Evolutionary conservation across 2,888 invertebrate genomes (phyloP).

Genomic region (Parasteatoda lunata): DNA sequence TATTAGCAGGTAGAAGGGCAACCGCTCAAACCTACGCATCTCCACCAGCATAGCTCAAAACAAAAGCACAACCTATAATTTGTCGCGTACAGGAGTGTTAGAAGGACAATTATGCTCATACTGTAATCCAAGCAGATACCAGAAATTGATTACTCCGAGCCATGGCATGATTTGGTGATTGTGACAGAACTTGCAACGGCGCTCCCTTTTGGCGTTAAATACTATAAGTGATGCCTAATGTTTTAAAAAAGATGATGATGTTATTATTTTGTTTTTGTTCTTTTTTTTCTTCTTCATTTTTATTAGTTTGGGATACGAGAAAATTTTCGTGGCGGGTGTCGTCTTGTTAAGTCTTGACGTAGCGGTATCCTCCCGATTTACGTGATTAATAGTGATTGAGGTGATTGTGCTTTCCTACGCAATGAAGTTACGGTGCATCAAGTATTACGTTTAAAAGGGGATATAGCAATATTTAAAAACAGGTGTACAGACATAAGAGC

Average conservation of each 20-base stretch:
- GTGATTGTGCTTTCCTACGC: constrained; percentile 58
- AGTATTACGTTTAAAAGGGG: too few relatives aligned
- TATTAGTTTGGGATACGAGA: background rate
- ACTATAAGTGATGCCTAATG: constrained; percentile 4
- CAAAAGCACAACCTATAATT: constrained; percentile 26
- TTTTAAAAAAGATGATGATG: constrained; percentile 7
- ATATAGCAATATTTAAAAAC: constrained; percentile 4
- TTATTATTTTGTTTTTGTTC: constrained; percentile 9
- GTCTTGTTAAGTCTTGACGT: constrained; percentile 46
- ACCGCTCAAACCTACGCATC: background rate
- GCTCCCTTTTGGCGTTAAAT: constrained; percentile 28
- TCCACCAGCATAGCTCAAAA: background rate
- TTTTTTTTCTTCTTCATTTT: constrained; percentile 4
- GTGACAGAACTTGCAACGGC: constrained; percentile 9
- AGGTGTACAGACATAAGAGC: constrained; percentile 11
- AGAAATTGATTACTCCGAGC: constrained; percentile 40
- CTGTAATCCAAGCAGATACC: background rate
- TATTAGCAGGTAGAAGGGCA: constrained; percentile 23
- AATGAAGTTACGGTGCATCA: background rate
- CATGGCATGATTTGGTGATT: constrained; percentile 7
- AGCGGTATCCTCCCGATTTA: constrained; percentile 26
- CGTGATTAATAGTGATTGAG: constrained; percentile 56
- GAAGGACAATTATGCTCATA: constrained; percentile 1
- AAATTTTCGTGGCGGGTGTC: constrained; percentile 39
- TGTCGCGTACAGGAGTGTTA: constrained; percentile 29